These are phyloP conservation scores for Tenrec ecaudatus DNA, from an alignment of 2,113 vertebrate genomes.

Conservation along the genomic window DNA sequence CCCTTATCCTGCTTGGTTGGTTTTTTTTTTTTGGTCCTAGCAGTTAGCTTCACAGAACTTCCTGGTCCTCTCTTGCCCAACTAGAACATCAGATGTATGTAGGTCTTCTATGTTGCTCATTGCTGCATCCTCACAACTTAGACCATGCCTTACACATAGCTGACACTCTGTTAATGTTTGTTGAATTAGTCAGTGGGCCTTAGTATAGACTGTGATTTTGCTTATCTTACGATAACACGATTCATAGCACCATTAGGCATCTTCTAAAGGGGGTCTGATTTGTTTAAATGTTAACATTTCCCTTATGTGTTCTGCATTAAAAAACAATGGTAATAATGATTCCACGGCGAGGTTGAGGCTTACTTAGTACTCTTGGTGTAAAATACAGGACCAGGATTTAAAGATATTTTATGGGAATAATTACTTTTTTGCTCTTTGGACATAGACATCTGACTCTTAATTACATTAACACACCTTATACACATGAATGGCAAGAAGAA, in stretches of 20 bases:
- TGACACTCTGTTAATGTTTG: neutral
- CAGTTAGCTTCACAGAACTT: neutral
- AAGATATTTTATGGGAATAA: conserved; percentile 65
- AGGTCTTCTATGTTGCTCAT: neutral
- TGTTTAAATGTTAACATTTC: conserved; percentile 43
- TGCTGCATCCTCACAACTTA: neutral
- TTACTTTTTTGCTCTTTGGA: conserved; percentile 74
- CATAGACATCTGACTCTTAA: conserved; percentile 69
- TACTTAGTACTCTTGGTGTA: conserved; percentile 17
- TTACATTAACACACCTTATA: conserved; percentile 66
- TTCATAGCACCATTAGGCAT: neutral
- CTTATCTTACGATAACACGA: conserved; percentile 35
- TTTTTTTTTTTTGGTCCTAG: neutral
- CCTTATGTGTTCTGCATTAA: conserved; percentile 29
- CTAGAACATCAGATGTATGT: neutral
- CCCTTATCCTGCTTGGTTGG: neutral
- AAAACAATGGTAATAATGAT: conserved; percentile 16
- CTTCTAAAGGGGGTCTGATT: neutral
- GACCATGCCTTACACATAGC: neutral
- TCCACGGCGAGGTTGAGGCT: conserved; percentile 9
- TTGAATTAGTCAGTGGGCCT: neutral
- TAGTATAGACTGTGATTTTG: conserved; percentile 41
- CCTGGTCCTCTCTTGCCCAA: neutral
- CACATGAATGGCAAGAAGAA: conserved; percentile 61
- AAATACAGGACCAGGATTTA: conserved; percentile 57